A percentile compares a stretch with the other conserved stretches of the same genome.
phyloP scores from a whole-genome alignment of 1,140 invertebrate genomes.

The Triops longicaudatus region DNA sequence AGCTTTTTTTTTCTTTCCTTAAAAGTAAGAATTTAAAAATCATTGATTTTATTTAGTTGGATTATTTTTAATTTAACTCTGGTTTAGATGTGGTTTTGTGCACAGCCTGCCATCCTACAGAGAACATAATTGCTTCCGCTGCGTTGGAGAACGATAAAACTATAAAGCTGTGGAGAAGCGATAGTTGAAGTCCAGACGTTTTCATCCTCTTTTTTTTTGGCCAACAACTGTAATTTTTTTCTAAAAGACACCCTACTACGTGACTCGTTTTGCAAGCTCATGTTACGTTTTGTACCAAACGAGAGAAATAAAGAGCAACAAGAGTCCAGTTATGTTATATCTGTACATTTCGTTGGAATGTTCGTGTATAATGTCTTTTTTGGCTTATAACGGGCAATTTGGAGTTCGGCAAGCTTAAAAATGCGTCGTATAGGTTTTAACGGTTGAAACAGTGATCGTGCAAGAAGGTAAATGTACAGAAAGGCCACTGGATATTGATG shows the following conservation, averaged over 20 bases:
- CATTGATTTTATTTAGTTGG: too few species aligned
- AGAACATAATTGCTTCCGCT: slow-evolving; percentile 98
- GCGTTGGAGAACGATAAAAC: slow-evolving; percentile 98
- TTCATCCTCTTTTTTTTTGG: neutral
- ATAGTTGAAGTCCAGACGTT: neutral
- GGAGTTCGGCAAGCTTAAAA: too few species aligned
- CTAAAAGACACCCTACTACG: neutral
- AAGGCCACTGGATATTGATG: too few species aligned
- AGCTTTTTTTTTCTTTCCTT: too few species aligned
- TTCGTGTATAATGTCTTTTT: too few species aligned
- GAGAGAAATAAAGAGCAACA: neutral
- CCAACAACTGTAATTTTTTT: neutral
- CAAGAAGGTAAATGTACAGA: too few species aligned
- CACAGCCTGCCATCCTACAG: slow-evolving; percentile 95
- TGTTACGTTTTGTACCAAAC: neutral
- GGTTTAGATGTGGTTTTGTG: slow-evolving; percentile 88
- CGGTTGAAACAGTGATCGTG: too few species aligned
- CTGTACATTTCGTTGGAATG: too few species aligned
- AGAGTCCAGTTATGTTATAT: neutral
- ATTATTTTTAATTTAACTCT: slow-evolving; percentile 29
- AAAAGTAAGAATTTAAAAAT: too few species aligned
- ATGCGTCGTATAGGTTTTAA: too few species aligned
- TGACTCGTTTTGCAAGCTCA: neutral
- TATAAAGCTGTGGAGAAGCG: slow-evolving; percentile 89
- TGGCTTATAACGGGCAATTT: too few species aligned